These are phyloP conservation scores for Urocitellus parryii DNA, from an alignment of 2,113 vertebrate species.

Conservation along the genomic window DNA sequence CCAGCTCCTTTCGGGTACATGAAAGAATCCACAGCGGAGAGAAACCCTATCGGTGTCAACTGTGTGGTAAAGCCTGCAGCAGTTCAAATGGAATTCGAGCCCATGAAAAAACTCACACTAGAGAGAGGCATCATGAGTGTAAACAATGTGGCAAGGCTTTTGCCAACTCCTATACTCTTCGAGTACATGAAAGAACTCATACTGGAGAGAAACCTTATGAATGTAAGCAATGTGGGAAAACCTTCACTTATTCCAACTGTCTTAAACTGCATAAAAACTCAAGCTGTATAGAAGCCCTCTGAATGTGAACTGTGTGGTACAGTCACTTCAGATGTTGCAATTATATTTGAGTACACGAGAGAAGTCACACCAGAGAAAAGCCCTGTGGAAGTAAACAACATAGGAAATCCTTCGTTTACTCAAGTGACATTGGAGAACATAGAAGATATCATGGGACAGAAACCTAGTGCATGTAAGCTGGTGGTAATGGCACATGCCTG, in stretches of 20 bases:
- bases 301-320: neutral
- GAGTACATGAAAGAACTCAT: neutral
- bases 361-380: constrained; percentile 65
- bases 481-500: too few species aligned
- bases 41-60: too few species aligned
- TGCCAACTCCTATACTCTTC: neutral
- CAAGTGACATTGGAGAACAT: too few species aligned
- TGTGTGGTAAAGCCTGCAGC: too few species aligned
- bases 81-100: too few species aligned
- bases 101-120: neutral
- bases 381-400: constrained; percentile 62
- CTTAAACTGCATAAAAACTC: neutral
- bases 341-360: constrained; percentile 65
- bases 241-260: neutral
- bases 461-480: too few species aligned
- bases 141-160: constrained; percentile 31
- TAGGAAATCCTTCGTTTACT: constrained; percentile 35
- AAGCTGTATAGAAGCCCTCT: neutral
- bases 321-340: constrained; percentile 57
- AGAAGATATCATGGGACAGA: too few species aligned
- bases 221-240: neutral
- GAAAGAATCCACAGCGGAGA: neutral
- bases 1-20: neutral
- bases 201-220: constrained; percentile 26
- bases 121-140: neutral